Evolutionary conservation across 2,797 vertebrate genomes (phyloP), one percentile per base, ranked within the genome.

Genomic region (Serranus cabrilla): DNA sequence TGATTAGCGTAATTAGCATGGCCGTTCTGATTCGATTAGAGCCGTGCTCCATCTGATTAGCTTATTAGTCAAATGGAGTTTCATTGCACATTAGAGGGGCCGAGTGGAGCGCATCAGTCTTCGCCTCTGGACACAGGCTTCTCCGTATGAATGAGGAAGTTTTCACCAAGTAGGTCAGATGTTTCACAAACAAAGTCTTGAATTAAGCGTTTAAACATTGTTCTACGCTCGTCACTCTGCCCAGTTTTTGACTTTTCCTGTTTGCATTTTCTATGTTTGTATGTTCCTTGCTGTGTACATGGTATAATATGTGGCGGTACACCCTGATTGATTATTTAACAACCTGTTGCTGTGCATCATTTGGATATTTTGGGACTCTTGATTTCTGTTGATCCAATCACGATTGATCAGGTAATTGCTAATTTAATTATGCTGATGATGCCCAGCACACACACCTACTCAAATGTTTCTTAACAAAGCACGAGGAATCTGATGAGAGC

Each of bases 1-100:
- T 87, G 63, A 90, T 88, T 89, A 90, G 60, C 14, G 4, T 81
- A 75, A 90, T 91, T 83, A 88, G 62, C 74, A 49, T 4, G 54
- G 68, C 52, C 21, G 2, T 27, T 78, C 56, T 83, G 73, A 88
- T 90, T 87, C 59, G 66, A 90, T 92, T 81, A 83, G 71, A 68
- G 74, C 80, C 62, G 61, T 21, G 16, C 81, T 83, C 21, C 12
- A 74, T 87, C 76, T 81, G 52, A 84, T 89, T 82, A 86, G 58
- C 65, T 87, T 58, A 84, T 85, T 69, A 82, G 61, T 83, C 74
- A 76, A 76, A 72, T 74, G 51, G 61, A 75, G 63, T 90, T 78
- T 82, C 16, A 65, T 51, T 76, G 52, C 49, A 59, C 52, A 77
- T 74, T 52, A 77, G 55, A 71, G 84, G 62, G 78, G 71, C 52